These are phyloP conservation scores for Andrena trimmerana DNA, from an alignment of 2,888 invertebrate genomes.

Conservation along the genomic window DNA sequence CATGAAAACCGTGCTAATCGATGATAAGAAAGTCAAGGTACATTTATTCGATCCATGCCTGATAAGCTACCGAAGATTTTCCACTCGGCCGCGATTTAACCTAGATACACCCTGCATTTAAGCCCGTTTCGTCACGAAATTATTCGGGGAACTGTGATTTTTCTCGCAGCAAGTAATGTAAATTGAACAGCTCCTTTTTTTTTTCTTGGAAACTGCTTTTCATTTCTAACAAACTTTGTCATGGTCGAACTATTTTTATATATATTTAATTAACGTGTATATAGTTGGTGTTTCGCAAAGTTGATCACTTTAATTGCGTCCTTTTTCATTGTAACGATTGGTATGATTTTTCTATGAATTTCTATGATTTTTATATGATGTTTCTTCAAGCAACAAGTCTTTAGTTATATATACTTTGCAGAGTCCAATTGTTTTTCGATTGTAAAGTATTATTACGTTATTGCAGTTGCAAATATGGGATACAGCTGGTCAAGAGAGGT, in stretches of 20 bases:
- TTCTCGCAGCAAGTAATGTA: not conserved
- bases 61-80: not conserved
- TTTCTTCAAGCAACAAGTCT: not conserved
- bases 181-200: not conserved
- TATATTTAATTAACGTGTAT: not conserved
- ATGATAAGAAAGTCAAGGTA: conserved; percentile 98
- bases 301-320: not conserved
- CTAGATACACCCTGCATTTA: conserved; percentile 17
- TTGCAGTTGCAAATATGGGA: conserved; percentile 97
- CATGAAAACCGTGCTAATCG: conserved; percentile 98
- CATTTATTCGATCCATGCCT: conserved; percentile 50
- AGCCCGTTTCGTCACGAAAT: not conserved
- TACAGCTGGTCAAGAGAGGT: conserved; percentile 98
- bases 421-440: not conserved
- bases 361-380: too few relatives aligned
- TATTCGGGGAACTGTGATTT: conserved; percentile 7
- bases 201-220: not conserved
- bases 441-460: conserved; percentile 24
- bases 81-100: conserved; percentile 17
- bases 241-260: not conserved
- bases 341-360: not conserved
- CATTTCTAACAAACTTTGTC: not conserved
- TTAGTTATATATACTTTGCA: not conserved
- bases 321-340: not conserved
- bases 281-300: not conserved